These are phyloP conservation scores for Hylyphantes graminicola DNA, from an alignment of 1,140 invertebrate species.

Conservation along the genomic window DNA sequence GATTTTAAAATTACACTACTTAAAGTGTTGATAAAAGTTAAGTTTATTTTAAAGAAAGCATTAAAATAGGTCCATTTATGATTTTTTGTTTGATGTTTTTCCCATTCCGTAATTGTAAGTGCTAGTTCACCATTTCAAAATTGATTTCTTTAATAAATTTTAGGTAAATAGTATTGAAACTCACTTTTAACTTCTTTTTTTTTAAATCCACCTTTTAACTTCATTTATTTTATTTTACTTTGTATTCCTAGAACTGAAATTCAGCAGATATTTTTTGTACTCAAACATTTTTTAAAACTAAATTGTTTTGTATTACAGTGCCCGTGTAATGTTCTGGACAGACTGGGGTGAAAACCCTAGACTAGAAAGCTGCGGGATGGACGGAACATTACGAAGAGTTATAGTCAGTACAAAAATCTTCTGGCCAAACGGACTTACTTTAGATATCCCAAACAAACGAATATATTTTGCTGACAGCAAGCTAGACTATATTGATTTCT, in stretches of 20 bases:
- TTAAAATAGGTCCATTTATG: background rate
- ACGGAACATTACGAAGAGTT: constrained; percentile 84
- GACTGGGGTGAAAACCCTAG: constrained; percentile 98
- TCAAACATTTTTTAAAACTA: background rate
- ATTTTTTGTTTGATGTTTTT: background rate
- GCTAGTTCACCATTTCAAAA: too few relatives aligned
- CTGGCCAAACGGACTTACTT: constrained; percentile 96
- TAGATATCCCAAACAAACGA: constrained; percentile 92
- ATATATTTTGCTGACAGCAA: constrained; percentile 99
- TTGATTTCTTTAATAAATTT: too few relatives aligned
- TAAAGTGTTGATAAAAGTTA: background rate
- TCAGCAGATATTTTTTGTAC: background rate
- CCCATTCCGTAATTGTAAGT: background rate
- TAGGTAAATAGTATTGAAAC: too few relatives aligned
- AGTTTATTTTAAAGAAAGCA: background rate
- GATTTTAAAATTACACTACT: background rate
- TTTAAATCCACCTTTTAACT: background rate
- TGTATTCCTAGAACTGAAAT: background rate
- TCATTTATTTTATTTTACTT: background rate
- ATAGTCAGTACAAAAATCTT: constrained; percentile 97
- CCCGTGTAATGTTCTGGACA: constrained; percentile 93
- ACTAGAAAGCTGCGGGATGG: constrained; percentile 95
- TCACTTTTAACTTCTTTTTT: too few relatives aligned
- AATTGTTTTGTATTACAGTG: constrained; percentile 66
- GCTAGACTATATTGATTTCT: constrained; percentile 98